These are phyloP conservation scores for Psylliodes chrysocephalus DNA, from an alignment of 2,888 invertebrate genomes.

Conservation along the genomic window DNA sequence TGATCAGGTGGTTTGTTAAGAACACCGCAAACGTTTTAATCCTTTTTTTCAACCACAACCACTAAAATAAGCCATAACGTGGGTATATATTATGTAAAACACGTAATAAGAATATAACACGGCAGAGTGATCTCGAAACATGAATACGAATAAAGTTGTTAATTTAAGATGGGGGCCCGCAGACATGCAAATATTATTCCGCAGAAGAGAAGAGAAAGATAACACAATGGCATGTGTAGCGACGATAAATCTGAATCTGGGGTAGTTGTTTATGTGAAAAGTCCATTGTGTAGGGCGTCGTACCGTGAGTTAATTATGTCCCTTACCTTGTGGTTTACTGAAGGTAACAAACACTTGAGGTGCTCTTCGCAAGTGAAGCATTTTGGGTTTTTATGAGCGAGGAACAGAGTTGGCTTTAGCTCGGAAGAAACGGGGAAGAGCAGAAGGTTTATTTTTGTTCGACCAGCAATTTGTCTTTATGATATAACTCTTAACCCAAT, in stretches of 20 bases:
- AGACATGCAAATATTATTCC: constrained; percentile 40
- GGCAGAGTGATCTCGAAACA: neutral
- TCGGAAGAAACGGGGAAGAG: too few relatives aligned
- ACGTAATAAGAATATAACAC: neutral
- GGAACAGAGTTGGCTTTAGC: neutral
- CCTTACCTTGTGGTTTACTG: constrained; percentile 44
- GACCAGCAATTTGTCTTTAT: too few relatives aligned
- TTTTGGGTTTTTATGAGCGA: neutral
- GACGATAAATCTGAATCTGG: constrained; percentile 46
- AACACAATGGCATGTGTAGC: constrained; percentile 44
- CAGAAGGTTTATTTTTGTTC: too few relatives aligned
- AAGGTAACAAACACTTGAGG: constrained; percentile 38
- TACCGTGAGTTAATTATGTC: constrained; percentile 47
- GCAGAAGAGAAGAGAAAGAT: too few relatives aligned
- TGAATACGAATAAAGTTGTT: constrained; percentile 17
- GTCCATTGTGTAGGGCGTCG: constrained; percentile 44
- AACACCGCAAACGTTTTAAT: too few relatives aligned
- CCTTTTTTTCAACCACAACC: too few relatives aligned
- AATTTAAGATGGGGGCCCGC: constrained; percentile 29
- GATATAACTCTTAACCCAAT: too few relatives aligned
- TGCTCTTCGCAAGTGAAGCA: constrained; percentile 22
- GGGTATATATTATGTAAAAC: neutral
- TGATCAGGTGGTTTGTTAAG: too few relatives aligned
- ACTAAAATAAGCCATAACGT: neutral
- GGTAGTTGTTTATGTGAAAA: constrained; percentile 47